Evolutionary conservation across 2,797 vertebrate species (phyloP), one percentile per base, ranked within the genome.

Genomic region (Takifugu rubripes): DNA sequence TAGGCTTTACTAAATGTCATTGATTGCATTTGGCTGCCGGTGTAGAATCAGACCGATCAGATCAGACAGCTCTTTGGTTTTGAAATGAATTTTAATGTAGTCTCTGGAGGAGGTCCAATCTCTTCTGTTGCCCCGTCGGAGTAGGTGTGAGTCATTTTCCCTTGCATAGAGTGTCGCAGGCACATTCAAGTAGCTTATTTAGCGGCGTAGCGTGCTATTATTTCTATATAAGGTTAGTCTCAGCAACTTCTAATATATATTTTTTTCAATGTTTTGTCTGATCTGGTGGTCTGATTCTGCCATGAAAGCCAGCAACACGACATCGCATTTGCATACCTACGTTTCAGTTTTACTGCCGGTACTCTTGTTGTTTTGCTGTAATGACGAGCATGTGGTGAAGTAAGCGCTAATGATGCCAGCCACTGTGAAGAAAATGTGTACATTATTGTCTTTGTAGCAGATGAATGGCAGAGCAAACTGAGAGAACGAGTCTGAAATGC

Each of bases 251-350:
- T 33, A 10, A 9, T 33, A 9, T 33, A 9, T 29, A 8, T 33
- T 33, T 10, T 33, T 5, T 10, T 33, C 5, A 5, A 14, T 47
- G 25, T 49, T 43, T n/a, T 36, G 45, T 82, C 68, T 72, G 25
- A 53, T 70, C 67, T 79, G 59, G 66, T 50, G 17, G 84, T 86
- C 72, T 76, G 77, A 78, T 79, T 84, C 66, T 83, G 21, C 63
- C 58, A 48, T 52, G 15, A 54, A 54, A 40, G 58, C 54, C 2
- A 40, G 44, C 16, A 61, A 10, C 15, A 15, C 61, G 68, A 59
- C 61, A 44, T 64, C 4, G 25, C 59, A 65, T 71, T 61, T 40
- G 36, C 36, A 40, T 40, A 40, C 36, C 68, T 46, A 52, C 59
- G 56, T 61, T 43, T 63, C 8, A 65, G 44, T 71, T 68, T 60